A percentile compares a stretch with the other conserved stretches of the same genome.
Evolutionary conservation across 2,113 vertebrate species (phyloP).

Genomic region (Benitochromis conjunctus): DNA sequence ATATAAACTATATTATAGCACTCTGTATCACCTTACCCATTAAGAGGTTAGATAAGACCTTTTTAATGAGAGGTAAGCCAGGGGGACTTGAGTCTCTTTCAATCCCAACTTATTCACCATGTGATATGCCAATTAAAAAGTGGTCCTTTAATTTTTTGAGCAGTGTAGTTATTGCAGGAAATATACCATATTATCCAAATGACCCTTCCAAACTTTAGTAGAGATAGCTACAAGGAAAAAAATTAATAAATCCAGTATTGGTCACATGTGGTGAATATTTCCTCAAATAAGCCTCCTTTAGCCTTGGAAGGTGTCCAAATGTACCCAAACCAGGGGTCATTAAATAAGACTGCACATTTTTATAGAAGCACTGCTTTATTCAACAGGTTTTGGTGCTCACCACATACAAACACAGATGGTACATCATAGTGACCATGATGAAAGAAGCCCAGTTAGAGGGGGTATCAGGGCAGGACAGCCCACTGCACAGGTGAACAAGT

Average conservation of each 20-base stretch:
- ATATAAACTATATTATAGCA: neutral
- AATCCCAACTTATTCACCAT: neutral
- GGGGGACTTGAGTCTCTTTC: neutral
- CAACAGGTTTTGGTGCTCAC: neutral
- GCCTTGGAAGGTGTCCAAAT: neutral
- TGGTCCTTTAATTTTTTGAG: neutral
- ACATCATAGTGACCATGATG: neutral
- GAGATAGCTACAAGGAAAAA: accelerated
- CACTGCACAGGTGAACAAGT: neutral
- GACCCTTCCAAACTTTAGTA: neutral
- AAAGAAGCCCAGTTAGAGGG: neutral
- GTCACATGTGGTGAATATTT: neutral
- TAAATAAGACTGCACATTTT: neutral
- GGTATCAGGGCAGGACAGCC: neutral
- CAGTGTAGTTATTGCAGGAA: neutral
- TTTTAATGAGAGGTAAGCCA: neutral
- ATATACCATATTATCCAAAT: neutral
- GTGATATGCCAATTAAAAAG: neutral
- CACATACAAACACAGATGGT: neutral
- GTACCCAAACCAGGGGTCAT: neutral
- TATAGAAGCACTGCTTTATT: slow-evolving; percentile 12
- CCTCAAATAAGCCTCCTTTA: neutral
- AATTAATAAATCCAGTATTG: neutral
- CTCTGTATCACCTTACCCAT: neutral
- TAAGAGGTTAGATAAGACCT: neutral